These are phyloP conservation scores for Sepiola atlantica DNA, from an alignment of 2,888 invertebrate species.

Conservation along the genomic window DNA sequence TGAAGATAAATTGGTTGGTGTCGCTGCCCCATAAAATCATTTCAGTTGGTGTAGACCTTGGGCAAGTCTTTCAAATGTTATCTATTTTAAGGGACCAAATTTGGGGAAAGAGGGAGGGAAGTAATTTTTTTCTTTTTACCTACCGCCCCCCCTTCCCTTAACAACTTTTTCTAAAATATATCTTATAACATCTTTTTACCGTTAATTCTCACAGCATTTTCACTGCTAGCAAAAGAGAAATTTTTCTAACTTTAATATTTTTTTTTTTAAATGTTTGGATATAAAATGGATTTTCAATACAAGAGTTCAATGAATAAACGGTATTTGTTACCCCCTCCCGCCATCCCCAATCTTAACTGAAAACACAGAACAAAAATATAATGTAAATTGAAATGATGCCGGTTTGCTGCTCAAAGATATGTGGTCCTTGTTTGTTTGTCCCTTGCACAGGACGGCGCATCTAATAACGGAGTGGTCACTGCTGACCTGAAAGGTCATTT, in stretches of 20 bases:
- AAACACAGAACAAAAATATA: no score
- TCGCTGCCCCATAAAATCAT: neutral
- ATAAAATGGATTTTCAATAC: neutral
- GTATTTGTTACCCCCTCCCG: neutral
- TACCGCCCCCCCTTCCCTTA: no score
- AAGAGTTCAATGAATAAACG: neutral
- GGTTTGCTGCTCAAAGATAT: neutral
- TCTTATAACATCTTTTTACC: neutral
- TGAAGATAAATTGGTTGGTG: neutral
- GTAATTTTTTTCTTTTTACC: neutral
- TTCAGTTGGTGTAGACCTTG: neutral
- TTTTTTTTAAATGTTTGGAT: neutral
- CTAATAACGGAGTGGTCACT: neutral
- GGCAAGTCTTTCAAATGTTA: conserved; percentile 13
- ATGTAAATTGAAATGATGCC: neutral
- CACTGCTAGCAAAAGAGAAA: neutral
- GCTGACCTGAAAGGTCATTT: conserved; percentile 6
- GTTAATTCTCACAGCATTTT: neutral
- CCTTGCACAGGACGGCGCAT: neutral
- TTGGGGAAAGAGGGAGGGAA: neutral
- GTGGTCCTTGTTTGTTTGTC: neutral
- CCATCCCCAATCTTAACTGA: neutral
- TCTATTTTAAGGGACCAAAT: neutral
- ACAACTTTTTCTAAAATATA: neutral
- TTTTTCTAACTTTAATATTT: neutral